A percentile compares a stretch with the other conserved stretches of the same genome.
phyloP scores from a whole-genome alignment of 2,888 invertebrate species.

The Dryomyza anilis region DNA sequence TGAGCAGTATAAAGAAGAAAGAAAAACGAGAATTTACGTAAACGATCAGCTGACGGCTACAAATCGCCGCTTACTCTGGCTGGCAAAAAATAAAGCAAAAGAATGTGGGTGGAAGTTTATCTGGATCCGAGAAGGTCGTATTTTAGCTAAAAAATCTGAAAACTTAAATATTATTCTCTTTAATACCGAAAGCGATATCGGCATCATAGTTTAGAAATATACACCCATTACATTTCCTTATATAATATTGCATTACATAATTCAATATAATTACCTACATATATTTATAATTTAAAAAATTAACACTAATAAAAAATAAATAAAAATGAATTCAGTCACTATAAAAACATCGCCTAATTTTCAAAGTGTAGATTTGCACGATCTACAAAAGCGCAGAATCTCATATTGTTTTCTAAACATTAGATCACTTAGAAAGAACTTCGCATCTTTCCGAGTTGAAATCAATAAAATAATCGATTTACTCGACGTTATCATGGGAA shows the following conservation, averaged over 20 bases:
- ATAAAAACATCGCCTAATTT: neutral
- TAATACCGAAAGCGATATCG: neutral
- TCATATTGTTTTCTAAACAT: neutral
- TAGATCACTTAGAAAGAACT: neutral
- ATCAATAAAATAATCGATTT: neutral
- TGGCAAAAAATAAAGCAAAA: constrained; percentile 1
- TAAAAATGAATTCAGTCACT: neutral
- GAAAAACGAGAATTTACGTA: neutral
- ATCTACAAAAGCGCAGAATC: neutral
- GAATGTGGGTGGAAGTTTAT: constrained; percentile 4
- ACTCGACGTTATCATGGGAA: neutral
- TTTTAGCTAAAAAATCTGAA: neutral
- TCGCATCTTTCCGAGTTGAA: neutral
- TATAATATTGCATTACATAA: no score
- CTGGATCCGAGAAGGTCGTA: no score
- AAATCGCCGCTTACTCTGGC: neutral
- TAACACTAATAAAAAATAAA: no score
- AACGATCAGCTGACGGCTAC: no score
- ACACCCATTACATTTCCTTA: no score
- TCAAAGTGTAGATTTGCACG: neutral
- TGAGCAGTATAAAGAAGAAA: neutral
- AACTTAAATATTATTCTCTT: neutral
- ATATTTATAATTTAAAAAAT: neutral
- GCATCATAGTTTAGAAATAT: neutral
- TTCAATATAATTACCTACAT: neutral